Conservation (phyloP, 2,797 vertebrate genomes). For the Pempheris klunzingeri region DNA sequence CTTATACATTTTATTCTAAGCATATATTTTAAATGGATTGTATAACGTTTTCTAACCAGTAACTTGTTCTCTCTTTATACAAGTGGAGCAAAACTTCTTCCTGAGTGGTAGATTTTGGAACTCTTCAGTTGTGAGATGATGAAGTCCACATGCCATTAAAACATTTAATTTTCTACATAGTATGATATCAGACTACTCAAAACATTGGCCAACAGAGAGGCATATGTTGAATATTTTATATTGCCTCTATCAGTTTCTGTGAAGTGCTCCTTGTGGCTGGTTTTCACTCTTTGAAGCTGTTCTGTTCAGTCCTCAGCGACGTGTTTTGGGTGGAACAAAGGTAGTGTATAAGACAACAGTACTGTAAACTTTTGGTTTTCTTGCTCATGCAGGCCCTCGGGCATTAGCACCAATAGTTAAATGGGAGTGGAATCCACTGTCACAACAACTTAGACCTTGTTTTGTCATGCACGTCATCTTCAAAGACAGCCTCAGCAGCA, state of each 20-base stretch:
- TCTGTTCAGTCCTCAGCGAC: conserved; percentile 35
- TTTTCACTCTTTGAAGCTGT: conserved; percentile 60
- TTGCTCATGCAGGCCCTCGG: conserved; percentile 47
- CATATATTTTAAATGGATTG: conserved; percentile 23
- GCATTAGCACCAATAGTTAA: conserved; percentile 62
- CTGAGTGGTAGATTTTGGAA: conserved; percentile 29
- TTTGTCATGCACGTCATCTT: conserved; percentile 67
- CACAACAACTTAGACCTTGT: conserved; percentile 70
- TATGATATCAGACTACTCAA: conserved; percentile 66
- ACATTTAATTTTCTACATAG: conserved; percentile 47
- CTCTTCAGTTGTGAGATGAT: conserved; percentile 32
- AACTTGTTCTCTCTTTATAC: conserved; percentile 20
- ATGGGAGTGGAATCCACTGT: conserved; percentile 55
- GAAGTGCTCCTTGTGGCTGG: conserved; percentile 58
- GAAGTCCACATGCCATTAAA: conserved; percentile 36
- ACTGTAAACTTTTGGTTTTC: conserved; percentile 62
- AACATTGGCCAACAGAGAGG: conserved; percentile 55
- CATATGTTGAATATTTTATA: conserved; percentile 71
- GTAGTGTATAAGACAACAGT: conserved; percentile 52
- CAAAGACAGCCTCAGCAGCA: conserved; percentile 61
- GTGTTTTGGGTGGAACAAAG: conserved; percentile 44
- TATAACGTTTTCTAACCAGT: conserved; percentile 3
- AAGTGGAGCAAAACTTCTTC: not conserved
- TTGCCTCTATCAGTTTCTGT: conserved; percentile 57
- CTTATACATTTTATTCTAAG: not conserved